Evolutionary conservation across 2,888 invertebrate species (phyloP), one percentile per base, ranked within the genome.

Genomic region (Himalopsyche anomala): DNA sequence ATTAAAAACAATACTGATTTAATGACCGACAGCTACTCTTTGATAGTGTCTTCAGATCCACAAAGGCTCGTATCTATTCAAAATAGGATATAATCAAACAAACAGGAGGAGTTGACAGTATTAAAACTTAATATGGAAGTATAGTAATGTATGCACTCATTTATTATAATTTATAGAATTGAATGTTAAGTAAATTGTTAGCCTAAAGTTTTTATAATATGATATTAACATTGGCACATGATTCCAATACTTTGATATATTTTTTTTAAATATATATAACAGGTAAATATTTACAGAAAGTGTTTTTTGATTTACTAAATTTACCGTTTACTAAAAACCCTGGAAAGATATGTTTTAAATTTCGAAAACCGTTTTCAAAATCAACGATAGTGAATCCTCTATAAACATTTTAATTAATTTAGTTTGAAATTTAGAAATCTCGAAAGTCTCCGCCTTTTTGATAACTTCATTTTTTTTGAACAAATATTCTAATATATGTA

Each of bases 311-410:
- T 88, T 88, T 87, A 87, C 87, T 88, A 87, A 88, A 83, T 87
- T 86, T 87, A 88, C 87, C 87, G 88, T 88, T 88, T 88, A 87
- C 88, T 88, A 88, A 89, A 89, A 89, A 89, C 89, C 89, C 89
- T 89, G 89, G 88, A 89, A 89, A 88, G 89, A 89, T 89, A 89
- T 89, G 89, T 89, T 89, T 89, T 87, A 86, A 89, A 89, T 89
- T 89, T 88, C 88, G 88, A 89, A 89, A 89, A 87, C 87, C 87
- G 85, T 85, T 88, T 87, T 87, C 87, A 87, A 88, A 88, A 87
- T 87, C 88, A 87, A 88, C 88, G 85, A 87, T 82, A 85, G 87
- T 87, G 84, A 87, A 87, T 85, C 85, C 42, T 83, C 83, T 88
- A 86, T 84, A 85, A 87, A 62, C 81, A 84, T 87, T 74, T 74